These are phyloP conservation scores for Menura novaehollandiae DNA, from an alignment of 2,113 vertebrate species.

Conservation along the genomic window DNA sequence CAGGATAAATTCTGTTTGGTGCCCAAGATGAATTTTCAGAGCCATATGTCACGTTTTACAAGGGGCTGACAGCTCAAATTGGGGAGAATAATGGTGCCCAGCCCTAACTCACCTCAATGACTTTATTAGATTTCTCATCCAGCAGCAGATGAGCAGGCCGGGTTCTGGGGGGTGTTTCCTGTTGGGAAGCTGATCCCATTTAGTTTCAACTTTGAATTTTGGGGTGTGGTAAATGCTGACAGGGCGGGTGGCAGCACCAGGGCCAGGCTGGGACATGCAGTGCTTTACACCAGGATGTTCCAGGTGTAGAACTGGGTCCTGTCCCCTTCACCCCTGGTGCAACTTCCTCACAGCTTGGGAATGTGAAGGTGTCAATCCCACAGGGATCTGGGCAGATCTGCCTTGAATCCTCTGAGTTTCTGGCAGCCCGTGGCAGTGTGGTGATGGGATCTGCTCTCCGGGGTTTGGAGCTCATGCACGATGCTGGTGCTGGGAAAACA, in stretches of 20 bases:
- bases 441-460: not conserved
- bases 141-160: not conserved
- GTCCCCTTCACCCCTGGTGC: too few species aligned
- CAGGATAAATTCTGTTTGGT: constrained; percentile 56
- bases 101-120: not conserved
- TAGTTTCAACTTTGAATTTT: not conserved
- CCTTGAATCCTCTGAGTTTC: not conserved
- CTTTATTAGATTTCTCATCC: constrained; percentile 19
- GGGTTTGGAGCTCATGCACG: rapidly evolving
- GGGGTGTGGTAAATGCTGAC: not conserved
- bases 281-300: not conserved
- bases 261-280: not conserved
- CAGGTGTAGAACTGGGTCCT: too few species aligned
- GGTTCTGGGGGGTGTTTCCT: not conserved
- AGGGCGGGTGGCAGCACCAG: not conserved
- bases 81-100: constrained; percentile 35
- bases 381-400: not conserved
- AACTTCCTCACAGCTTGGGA: not conserved
- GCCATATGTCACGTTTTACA: constrained; percentile 48
- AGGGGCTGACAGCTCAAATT: constrained; percentile 36
- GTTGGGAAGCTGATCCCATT: not conserved
- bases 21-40: constrained; percentile 29
- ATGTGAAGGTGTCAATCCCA: not conserved
- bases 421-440: not conserved
- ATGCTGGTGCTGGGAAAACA: not conserved